Evolutionary conservation across 2,888 invertebrate species (phyloP).

Genomic region (Caenorhabditis sulstoni): DNA sequence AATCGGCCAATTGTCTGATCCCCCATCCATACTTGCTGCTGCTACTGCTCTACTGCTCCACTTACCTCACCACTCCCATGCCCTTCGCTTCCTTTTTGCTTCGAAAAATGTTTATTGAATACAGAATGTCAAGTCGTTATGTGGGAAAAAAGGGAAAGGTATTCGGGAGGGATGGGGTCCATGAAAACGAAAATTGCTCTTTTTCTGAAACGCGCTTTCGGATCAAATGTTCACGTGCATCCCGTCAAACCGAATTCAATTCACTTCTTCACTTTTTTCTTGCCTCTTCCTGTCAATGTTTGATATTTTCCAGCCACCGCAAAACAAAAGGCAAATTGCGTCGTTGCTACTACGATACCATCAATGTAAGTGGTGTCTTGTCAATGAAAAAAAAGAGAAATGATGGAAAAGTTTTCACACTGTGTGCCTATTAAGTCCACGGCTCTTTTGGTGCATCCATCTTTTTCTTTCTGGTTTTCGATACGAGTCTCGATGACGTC

Average conservation of each 20-base stretch:
- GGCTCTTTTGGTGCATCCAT: too few relatives aligned
- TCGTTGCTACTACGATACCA: too few relatives aligned
- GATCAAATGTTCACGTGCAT: slow-evolving; percentile 53
- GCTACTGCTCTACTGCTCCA: slow-evolving; percentile 29
- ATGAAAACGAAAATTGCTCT: slow-evolving; percentile 35
- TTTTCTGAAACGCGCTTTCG: slow-evolving; percentile 23
- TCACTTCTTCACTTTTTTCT: slow-evolving; percentile 21
- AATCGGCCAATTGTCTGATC: slow-evolving; percentile 56
- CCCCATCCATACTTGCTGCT: slow-evolving; percentile 25
- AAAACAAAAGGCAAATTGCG: too few relatives aligned
- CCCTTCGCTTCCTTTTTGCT: slow-evolving; percentile 30
- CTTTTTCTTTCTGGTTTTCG: too few relatives aligned
- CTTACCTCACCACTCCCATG: slow-evolving; percentile 41
- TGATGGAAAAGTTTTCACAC: too few relatives aligned
- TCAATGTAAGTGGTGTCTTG: too few relatives aligned
- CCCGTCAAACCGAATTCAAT: slow-evolving; percentile 29
- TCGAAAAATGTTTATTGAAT: slow-evolving; percentile 56
- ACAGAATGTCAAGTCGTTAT: slow-evolving; percentile 57
- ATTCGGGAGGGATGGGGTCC: too few relatives aligned
- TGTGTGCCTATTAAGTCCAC: too few relatives aligned
- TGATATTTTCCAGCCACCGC: too few relatives aligned
- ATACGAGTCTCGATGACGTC: not conserved
- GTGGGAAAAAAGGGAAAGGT: not conserved
- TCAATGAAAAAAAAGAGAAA: too few relatives aligned
- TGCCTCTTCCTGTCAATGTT: not conserved